phyloP scores from a whole-genome alignment of 2,113 vertebrate species.

The Urocynchramus pylzowi region DNA sequence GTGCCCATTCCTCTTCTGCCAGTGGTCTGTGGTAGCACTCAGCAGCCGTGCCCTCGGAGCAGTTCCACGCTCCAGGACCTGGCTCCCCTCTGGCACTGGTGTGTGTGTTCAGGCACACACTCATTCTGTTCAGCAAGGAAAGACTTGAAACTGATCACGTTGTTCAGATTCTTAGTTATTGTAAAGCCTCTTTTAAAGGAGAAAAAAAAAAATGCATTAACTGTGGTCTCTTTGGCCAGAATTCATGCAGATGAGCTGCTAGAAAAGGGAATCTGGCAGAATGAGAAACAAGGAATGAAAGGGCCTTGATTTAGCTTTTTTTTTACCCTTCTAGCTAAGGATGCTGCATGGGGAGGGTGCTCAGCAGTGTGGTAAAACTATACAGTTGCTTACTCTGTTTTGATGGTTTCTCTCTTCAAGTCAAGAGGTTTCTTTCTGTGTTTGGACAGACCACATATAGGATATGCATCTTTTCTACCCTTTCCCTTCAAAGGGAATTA shows the following conservation, averaged over 20 bases:
- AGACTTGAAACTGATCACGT: background rate
- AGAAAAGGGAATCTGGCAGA: constrained; percentile 10
- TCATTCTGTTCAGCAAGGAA: background rate
- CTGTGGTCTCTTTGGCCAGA: background rate
- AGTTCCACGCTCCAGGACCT: background rate
- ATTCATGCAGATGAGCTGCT: background rate
- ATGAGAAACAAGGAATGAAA: constrained; percentile 11
- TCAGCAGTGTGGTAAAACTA: background rate
- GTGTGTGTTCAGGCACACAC: background rate
- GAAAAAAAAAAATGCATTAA: background rate
- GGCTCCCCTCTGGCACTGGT: background rate
- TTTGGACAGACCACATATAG: background rate
- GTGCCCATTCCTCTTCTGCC: background rate
- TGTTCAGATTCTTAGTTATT: background rate
- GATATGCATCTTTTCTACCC: background rate
- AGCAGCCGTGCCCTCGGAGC: background rate
- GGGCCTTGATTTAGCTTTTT: background rate
- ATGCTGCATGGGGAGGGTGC: background rate
- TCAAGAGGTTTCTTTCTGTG: background rate
- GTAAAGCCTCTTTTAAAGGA: background rate
- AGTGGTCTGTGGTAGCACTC: constrained; percentile 21
- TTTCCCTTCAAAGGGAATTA: constrained; percentile 2
- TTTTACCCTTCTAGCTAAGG: background rate
- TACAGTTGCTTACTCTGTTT: background rate
- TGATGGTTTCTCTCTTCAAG: background rate